Conservation (phyloP, 2,113 vertebrate species). For the Meleagris gallopavo region DNA sequence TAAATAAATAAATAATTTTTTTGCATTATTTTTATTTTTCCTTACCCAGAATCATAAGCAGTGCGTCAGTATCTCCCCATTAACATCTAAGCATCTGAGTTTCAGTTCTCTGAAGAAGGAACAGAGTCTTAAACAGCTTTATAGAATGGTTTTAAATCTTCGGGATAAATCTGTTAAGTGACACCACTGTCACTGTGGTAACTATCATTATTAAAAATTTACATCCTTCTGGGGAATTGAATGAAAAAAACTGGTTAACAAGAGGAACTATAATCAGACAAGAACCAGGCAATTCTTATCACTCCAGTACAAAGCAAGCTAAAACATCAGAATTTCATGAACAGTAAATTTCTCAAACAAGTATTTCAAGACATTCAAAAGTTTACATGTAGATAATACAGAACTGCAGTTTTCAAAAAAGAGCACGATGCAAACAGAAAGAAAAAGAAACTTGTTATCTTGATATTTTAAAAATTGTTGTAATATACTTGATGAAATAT, state of each 20-base stretch:
- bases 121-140: constrained; percentile 8
- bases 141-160: constrained; percentile 1
- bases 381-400: neutral
- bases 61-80: neutral
- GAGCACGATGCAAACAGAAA: neutral
- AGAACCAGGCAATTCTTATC: neutral
- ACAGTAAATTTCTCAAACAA: neutral
- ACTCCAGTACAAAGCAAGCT: neutral
- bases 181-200: neutral
- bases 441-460: neutral
- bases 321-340: neutral
- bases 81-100: neutral
- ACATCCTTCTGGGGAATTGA: neutral
- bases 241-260: neutral
- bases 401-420: neutral
- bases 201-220: neutral
- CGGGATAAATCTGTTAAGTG: neutral
- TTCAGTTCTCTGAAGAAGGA: neutral
- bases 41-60: neutral
- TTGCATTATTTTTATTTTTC: neutral
- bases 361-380: neutral
- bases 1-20: neutral
- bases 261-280: neutral
- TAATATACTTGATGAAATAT: neutral
- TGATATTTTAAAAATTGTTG: neutral